Evolutionary conservation across 2,797 vertebrate genomes (phyloP), one percentile per base, ranked within the genome.

Genomic region (Halcyon badia): DNA sequence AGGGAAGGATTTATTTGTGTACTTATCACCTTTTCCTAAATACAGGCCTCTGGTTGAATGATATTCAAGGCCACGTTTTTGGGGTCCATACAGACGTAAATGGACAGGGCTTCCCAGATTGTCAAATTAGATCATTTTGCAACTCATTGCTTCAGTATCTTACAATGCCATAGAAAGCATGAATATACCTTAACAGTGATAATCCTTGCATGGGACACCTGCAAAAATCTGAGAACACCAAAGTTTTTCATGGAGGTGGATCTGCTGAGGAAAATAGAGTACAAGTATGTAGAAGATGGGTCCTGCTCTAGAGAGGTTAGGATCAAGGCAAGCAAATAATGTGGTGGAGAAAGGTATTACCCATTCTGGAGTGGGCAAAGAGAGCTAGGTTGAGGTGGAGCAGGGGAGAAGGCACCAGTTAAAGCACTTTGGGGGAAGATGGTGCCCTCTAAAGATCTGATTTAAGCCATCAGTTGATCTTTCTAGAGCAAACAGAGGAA

Each of bases 401-500:
- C 35, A 73, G 22, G 5, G 14, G n/a, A 87, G 25, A 62, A 14
- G 20, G 52, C 21, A 65, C 5, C 6, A 58, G 31, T 49, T 78
- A 61, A 68, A 75, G 19, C 11, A 65, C 44, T 88, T 39, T n/a
- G 41, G 12, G 30, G 42, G 6, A 77, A 44, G 8, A 31, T 21
- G 14, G 73, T 73, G 48, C 37, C 35, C 12, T 71, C 72, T 83
- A 83, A 88, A 88, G 13, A 24, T 56, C 68, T 66, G 48, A 33
- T 84, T 93, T 84, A 80, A 77, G 41, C 48, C 28, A 46, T n/a
- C 6, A 28, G 31, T 72, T 89, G 31, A n/a, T 91, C 37, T 83
- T 89, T 83, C 62, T 80, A 69, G 92, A 91, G 68, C 60, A 94
- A 96, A 96, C 33, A 77, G 26, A 89, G 92, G 56, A 93, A 71